These are phyloP conservation scores for Sipha flava DNA, from an alignment of 1,140 invertebrate genomes.

Conservation along the genomic window DNA sequence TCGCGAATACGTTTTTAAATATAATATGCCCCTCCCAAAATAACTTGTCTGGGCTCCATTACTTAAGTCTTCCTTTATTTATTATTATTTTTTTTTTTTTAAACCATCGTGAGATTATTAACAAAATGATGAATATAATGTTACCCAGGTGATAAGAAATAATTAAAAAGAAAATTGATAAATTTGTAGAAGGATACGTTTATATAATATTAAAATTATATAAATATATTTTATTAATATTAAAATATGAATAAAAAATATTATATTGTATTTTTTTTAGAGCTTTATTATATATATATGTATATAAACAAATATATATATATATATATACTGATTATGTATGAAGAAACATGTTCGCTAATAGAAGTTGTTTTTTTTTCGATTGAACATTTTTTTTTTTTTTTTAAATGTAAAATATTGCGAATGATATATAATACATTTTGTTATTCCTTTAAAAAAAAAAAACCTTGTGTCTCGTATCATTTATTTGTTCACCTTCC, in stretches of 20 bases:
- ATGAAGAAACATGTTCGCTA: constrained; percentile 17
- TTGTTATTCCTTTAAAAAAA: constrained; percentile 23
- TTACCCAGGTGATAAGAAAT: constrained; percentile 27
- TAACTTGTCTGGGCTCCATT: constrained; percentile 8
- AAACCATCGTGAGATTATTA: not conserved
- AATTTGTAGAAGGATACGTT: constrained; percentile 22
- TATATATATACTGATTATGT: constrained; percentile 19
- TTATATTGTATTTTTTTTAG: constrained; percentile 32
- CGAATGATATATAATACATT: constrained; percentile 26
- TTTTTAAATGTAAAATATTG: constrained; percentile 22
- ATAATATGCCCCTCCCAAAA: not conserved
- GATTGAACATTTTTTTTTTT: constrained; percentile 18
- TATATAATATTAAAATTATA: constrained; percentile 27
- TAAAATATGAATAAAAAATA: constrained; percentile 9
- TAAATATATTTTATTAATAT: constrained; percentile 30
- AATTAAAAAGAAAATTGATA: not conserved
- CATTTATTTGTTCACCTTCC: not conserved
- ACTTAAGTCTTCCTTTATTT: constrained; percentile 25
- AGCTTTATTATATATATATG: constrained; percentile 24
- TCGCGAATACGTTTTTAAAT: not conserved
- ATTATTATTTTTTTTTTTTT: not conserved
- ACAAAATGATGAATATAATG: not conserved
- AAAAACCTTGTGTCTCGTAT: not conserved
- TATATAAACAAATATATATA: no score
- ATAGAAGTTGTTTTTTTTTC: constrained; percentile 26